Conservation (phyloP, 2,888 invertebrate genomes). For the Scaptomyza caliginosa region DNA sequence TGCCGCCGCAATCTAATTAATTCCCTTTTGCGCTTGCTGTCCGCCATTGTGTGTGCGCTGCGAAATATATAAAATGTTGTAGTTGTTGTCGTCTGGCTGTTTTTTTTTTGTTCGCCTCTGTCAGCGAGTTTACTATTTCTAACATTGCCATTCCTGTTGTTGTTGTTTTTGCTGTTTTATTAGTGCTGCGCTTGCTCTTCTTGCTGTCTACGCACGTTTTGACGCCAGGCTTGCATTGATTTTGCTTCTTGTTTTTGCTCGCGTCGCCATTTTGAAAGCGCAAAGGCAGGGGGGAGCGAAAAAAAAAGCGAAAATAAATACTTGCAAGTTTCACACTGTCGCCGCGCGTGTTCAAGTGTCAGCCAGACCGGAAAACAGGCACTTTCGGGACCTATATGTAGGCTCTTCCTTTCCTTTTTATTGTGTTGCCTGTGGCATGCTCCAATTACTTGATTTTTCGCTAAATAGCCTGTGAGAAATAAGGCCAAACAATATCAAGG, state of each 20-base stretch:
- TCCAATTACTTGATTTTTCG: slow-evolving; percentile 47
- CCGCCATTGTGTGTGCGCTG: slow-evolving; percentile 62
- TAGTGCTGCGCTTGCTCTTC: slow-evolving; percentile 28
- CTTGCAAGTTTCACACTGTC: slow-evolving; percentile 31
- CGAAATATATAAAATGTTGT: slow-evolving; percentile 32
- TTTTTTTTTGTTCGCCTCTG: slow-evolving; percentile 10
- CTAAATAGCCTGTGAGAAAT: slow-evolving; percentile 9
- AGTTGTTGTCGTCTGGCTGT: slow-evolving; percentile 10
- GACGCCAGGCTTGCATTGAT: slow-evolving; percentile 54
- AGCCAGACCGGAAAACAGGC: slow-evolving; percentile 30
- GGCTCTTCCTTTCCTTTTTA: neutral
- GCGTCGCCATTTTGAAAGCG: slow-evolving; percentile 69
- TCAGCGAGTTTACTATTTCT: slow-evolving; percentile 32
- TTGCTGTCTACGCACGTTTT: slow-evolving; percentile 48
- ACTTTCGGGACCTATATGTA: neutral
- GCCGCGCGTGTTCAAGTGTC: slow-evolving; percentile 64
- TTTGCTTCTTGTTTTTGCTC: slow-evolving; percentile 46
- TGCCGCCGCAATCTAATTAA: slow-evolving; percentile 77
- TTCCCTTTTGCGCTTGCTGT: slow-evolving; percentile 60
- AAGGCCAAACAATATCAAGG: slow-evolving; percentile 28
- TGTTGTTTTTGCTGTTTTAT: slow-evolving; percentile 13
- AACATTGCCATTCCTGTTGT: slow-evolving; percentile 13
- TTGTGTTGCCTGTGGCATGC: slow-evolving; percentile 33
- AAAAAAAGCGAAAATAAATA: slow-evolving; percentile 5
- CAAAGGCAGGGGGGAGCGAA: slow-evolving; percentile 4